These are phyloP conservation scores for Megalonaias nervosa DNA, from an alignment of 1,140 invertebrate genomes.

Conservation along the genomic window DNA sequence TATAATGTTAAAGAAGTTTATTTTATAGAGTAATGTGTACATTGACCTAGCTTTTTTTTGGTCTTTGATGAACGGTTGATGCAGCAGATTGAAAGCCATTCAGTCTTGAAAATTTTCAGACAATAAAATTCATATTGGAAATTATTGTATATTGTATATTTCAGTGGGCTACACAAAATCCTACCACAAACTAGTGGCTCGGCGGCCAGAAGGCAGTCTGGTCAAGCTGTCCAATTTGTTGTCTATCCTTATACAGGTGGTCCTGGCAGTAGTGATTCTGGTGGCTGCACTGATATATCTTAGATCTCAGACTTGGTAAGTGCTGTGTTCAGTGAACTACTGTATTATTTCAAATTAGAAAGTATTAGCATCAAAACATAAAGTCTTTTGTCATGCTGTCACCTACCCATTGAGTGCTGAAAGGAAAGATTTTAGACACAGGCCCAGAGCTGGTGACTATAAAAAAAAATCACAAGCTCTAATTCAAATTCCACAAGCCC, in stretches of 20 bases:
- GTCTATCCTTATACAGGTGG: constrained; percentile 80
- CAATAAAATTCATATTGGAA: background rate
- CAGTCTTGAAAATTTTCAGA: no score
- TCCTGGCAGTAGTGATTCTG: constrained; percentile 78
- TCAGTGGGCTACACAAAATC: constrained; percentile 76
- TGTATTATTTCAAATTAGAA: background rate
- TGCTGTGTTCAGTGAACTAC: background rate
- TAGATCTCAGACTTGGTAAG: constrained; percentile 77
- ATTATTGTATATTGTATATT: constrained; percentile 26
- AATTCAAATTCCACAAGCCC: no score
- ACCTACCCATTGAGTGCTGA: background rate
- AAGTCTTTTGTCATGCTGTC: background rate
- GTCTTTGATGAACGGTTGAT: no score
- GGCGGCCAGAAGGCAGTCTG: constrained; percentile 79
- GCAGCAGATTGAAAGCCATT: no score
- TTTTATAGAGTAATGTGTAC: no score
- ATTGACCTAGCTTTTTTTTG: no score
- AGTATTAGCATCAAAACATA: background rate
- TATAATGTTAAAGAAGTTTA: no score
- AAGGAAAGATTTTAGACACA: no score
- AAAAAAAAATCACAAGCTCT: no score
- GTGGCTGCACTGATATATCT: constrained; percentile 78
- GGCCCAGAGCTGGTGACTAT: no score
- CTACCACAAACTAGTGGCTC: constrained; percentile 79
- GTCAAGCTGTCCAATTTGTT: constrained; percentile 72